Base-by-base conservation (phyloP, 2,888 invertebrate species). In the Blomia tropicalis region DNA sequence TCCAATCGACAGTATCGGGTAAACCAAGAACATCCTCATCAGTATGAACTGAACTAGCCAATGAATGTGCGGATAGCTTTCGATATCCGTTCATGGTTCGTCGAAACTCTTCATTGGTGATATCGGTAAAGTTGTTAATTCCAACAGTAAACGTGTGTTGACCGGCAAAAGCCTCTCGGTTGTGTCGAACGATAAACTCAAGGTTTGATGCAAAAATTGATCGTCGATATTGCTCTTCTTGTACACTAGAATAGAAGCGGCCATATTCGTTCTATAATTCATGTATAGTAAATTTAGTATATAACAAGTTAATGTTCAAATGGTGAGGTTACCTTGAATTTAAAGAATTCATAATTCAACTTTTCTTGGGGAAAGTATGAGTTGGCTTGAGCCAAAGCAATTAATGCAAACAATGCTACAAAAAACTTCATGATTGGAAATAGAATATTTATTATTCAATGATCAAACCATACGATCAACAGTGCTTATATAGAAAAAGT, bases 1-100 rank as follows among this genome's bases (percentile, higher is more conserved):
- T 44, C 66, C 66, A 66, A 25, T 66, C 66, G 7, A 66, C 64
- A 7, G 63, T 59, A 29, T 41, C 56, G 11, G 67, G 67, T 5
- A 66, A 5, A 17, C 3, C 7, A 47, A 25, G 22, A n/a, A 4
- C n/a, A 23, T 7, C 27, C 4, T 30, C n/a, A 23, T 23, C 30
- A 29, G 17, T 2, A 3, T n/a, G 25, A 19, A 22, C 25, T 4
- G 2, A 14, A 22, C 5, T 17, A 2, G 22, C 3, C 2, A 17
- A 2, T 47, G 11, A 22, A 11, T 23, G 11, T 19, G 4, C 14
- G 11, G 7, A 29, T 19, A 32, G 19, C 17, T 22, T 29, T 14
- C 22, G 7, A 19, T 11, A 47, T 11, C 51, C 51, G 22, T 47
- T 47, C 7, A 14, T 11, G 7, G 5, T 7, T 4, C 23, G 23